Conservation (phyloP, 2,888 invertebrate genomes). For the Barypeithes pellucidus region DNA sequence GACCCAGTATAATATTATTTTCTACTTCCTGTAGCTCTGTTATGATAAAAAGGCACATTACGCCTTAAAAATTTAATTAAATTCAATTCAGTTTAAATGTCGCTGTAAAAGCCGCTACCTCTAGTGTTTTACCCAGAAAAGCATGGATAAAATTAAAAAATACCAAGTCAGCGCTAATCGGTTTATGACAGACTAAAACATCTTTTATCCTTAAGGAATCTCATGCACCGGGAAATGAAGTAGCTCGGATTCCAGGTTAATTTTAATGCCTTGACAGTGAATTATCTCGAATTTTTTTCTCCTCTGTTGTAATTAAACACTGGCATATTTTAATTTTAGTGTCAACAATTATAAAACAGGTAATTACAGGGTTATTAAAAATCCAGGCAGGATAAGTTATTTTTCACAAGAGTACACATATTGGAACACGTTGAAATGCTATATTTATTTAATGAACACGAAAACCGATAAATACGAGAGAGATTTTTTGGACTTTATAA, state of each 20-base stretch:
- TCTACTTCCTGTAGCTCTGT: too few relatives aligned
- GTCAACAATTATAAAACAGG: background rate
- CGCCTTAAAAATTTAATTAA: constrained; percentile 5
- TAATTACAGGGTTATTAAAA: background rate
- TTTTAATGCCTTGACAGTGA: background rate
- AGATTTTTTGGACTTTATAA: too few relatives aligned
- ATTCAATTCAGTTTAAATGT: constrained; percentile 7
- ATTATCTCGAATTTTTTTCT: background rate
- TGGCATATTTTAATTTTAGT: background rate
- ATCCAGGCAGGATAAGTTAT: too few relatives aligned
- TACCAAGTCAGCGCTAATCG: constrained; percentile 20
- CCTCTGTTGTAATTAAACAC: background rate
- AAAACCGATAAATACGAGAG: too few relatives aligned
- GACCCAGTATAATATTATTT: too few relatives aligned
- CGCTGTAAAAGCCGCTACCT: background rate
- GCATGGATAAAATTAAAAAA: constrained; percentile 13
- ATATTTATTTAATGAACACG: too few relatives aligned
- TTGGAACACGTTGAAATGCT: too few relatives aligned
- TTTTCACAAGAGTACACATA: too few relatives aligned
- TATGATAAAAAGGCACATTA: too few relatives aligned
- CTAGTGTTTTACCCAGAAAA: constrained; percentile 2
- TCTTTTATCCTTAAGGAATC: constrained; percentile 14
- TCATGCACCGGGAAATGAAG: constrained; percentile 8
- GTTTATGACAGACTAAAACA: constrained; percentile 24
- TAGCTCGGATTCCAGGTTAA: constrained; percentile 2